Conservation (phyloP, 2,888 invertebrate species). For the Lepidocyrtoides sp. region DNA sequence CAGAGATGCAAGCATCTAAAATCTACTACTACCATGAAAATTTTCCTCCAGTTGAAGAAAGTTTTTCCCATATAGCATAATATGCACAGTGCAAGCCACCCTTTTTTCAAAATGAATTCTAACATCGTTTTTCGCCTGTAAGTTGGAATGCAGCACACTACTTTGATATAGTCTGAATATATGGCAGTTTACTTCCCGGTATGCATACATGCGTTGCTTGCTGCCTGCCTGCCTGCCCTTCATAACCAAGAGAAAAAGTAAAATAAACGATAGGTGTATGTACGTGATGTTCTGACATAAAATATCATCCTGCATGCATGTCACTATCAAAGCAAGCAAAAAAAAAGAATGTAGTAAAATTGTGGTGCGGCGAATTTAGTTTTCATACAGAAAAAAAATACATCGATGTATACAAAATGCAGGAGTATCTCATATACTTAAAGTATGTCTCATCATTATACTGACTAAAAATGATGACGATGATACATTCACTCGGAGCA, state of each 20-base stretch:
- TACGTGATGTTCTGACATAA: slow-evolving; percentile 43
- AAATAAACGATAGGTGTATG: not conserved
- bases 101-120: slow-evolving; percentile 62
- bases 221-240: slow-evolving; percentile 8
- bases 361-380: slow-evolving; percentile 29
- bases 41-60: slow-evolving; percentile 36
- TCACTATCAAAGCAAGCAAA: not conserved
- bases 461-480: slow-evolving; percentile 7
- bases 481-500: slow-evolving; percentile 43
- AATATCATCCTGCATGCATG: slow-evolving; percentile 52
- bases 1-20: not conserved
- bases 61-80: slow-evolving; percentile 6
- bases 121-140: slow-evolving; percentile 45
- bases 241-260: slow-evolving; percentile 39
- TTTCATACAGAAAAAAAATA: slow-evolving; percentile 33
- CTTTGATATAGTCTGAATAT: no score
- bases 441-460: slow-evolving; percentile 15
- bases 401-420: slow-evolving; percentile 25
- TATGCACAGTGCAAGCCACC: slow-evolving; percentile 48
- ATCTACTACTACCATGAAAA: not conserved
- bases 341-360: slow-evolving; percentile 19
- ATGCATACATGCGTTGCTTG: no score
- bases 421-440: not conserved
- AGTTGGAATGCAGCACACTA: slow-evolving; percentile 50
- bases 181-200: slow-evolving; percentile 38